Evolutionary conservation across 2,888 invertebrate species (phyloP), one percentile per base, ranked within the genome.

Genomic region (Philereme vetulata): DNA sequence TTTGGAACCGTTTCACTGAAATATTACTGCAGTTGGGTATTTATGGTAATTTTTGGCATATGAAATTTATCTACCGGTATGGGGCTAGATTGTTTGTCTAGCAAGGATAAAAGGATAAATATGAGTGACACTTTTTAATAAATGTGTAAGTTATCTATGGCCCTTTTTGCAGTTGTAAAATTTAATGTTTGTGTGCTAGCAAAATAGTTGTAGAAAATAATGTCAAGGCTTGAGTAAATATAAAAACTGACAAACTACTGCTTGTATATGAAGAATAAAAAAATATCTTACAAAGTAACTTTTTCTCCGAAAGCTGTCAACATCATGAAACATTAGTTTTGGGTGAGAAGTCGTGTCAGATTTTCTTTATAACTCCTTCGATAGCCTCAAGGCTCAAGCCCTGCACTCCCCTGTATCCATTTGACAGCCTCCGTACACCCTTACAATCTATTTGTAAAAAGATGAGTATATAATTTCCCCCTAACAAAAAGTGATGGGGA

Each of bases 391-490:
- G 86, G 88, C 86, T 56, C 65, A 69, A 76, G 80, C 72, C 6
- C 56, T 58, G 49, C 67, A 70, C 72, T 74, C 80, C 78, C 78
- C 76, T 77, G 75, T 77, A 79, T 81, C 71, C 73, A 76, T 88
- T 87, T 88, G 88, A 87, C 85, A 82, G 84, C 77, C 73, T 75
- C 67, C 73, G 72, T 73, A 81, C 81, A 77, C 81, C 84, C 86
- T 85, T 81, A 84, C 82, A 82, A 88, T 87, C 85, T 86, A 90
- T 90, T 90, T 89, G 88, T 88, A 82, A 80, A 76, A 76, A 84
- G 81, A 86, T 85, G 86, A 86, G 85, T 86, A 84, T 82, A 86
- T 88, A 88, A 89, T 87, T 88, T 79, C 79, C 80, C 84, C 83
- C 82, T 76, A 74, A 75, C 77, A 79, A 81, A 77, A 74, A 80